Base-by-base conservation (phyloP, 2,797 vertebrate species). In the Pampus argenteus region DNA sequence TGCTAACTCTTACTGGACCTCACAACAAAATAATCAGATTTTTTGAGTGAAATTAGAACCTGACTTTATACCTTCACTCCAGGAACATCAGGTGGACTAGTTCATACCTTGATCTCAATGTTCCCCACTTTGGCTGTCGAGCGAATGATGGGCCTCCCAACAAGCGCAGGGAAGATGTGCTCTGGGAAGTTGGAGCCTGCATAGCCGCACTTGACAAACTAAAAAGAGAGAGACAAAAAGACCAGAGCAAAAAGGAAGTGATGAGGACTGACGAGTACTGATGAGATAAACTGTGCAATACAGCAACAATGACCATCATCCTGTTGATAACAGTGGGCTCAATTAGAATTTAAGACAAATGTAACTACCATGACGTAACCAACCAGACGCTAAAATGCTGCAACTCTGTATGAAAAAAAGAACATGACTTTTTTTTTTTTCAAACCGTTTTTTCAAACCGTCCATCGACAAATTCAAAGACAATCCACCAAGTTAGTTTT, bases 131-230 rank as follows among this genome's bases (percentile, higher is more conserved):
- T 96, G 66, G 94, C 88, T 1, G 94, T 91, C 2, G 95, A 96
- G 52, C 95, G 94, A 57, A 96, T 95, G 88, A 95, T 94, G 66
- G 95, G 95, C 66, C 94, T 93, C 63, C 95, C 95, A 73, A 96
- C 93, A 49, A 96, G 90, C 1, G 95, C 95, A 44, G 95, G 95
- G 88, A 96, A 96, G 83, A 96, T 96, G 91, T 96, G 95, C 71
- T 96, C 95, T 7, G 95, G 95, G 80, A 96, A 96, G 91, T 96
- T 96, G 72, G 95, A 95, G 78, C 95, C 95, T 59, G 94, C 95
- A 79, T 92, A 95, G 70, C 95, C 95, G 4, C 95, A 96, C 79
- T 96, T 96, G 74, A 96, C 95, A 86, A 96, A 96, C 95, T 96
- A 36, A 25, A 74, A 48, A 11, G 2, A 76, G 15, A 49, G 31